Percentiles rank a stretch among this genome's conserved stretches.
Conservation (phyloP, 2,797 vertebrate genomes). For the Spondyliosoma cantharus region DNA sequence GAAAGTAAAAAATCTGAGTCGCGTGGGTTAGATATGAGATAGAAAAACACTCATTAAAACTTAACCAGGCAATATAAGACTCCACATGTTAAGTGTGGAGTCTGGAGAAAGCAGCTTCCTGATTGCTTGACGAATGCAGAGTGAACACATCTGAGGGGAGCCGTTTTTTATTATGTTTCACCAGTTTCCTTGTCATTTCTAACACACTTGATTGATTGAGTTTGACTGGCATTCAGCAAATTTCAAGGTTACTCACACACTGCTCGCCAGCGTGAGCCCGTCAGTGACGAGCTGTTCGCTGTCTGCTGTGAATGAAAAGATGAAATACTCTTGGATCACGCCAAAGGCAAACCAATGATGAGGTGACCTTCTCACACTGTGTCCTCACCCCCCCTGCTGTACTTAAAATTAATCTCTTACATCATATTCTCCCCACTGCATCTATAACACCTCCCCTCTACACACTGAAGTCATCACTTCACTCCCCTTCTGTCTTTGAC, state of each 20-base stretch:
- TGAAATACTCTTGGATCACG: conserved; percentile 24
- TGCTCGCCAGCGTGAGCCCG: not conserved
- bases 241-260: conserved; percentile 23
- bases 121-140: not conserved
- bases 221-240: conserved; percentile 6
- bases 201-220: conserved; percentile 17
- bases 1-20: conserved; percentile 28
- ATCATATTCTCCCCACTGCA: conserved; percentile 2
- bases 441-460: not conserved
- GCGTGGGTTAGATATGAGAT: conserved; percentile 12
- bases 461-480: conserved; percentile 11
- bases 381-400: conserved; percentile 14
- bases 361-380: conserved; percentile 39
- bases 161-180: conserved; percentile 22
- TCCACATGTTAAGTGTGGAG: conserved; percentile 10
- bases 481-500: not conserved
- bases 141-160: not conserved
- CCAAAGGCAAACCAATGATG: conserved; percentile 30
- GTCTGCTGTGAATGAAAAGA: conserved; percentile 16
- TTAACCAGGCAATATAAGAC: not conserved
- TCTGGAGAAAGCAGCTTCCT: not conserved
- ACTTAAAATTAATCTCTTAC: conserved; percentile 35
- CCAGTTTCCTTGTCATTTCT: not conserved
- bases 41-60: conserved; percentile 23
- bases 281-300: conserved; percentile 11